These are phyloP conservation scores for Physella acuta DNA, from an alignment of 1,140 invertebrate genomes.

Conservation along the genomic window DNA sequence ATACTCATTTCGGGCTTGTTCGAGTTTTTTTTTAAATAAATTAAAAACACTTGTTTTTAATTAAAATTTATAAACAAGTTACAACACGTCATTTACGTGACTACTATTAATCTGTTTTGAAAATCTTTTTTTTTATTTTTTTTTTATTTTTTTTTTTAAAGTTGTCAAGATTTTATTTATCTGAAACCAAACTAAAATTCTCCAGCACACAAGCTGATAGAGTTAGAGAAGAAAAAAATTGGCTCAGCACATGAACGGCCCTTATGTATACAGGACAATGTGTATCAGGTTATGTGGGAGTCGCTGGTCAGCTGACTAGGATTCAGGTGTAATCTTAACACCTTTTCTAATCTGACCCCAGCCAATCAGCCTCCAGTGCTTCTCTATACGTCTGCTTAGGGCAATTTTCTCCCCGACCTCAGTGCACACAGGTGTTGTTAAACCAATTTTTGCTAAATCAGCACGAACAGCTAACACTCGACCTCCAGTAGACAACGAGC, in stretches of 20 bases:
- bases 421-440: slow-evolving; percentile 97
- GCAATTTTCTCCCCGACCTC: slow-evolving; percentile 99
- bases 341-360: slow-evolving; percentile 54
- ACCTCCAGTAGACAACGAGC: slow-evolving; percentile 96
- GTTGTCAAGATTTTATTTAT: neutral
- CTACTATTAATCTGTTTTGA: too few species aligned
- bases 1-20: too few species aligned
- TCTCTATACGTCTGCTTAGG: slow-evolving; percentile 93
- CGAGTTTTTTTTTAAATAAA: too few species aligned
- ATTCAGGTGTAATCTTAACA: slow-evolving; percentile 47
- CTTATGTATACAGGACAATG: neutral
- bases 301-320: neutral
- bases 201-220: too few species aligned
- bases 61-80: too few species aligned
- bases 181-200: too few species aligned
- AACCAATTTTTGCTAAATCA: slow-evolving; percentile 95
- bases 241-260: neutral
- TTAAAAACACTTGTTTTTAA: too few species aligned
- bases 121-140: too few species aligned
- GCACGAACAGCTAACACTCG: slow-evolving; percentile 92
- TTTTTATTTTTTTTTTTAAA: too few species aligned
- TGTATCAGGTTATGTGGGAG: neutral
- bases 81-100: too few species aligned
- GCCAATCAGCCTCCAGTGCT: slow-evolving; percentile 85
- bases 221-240: neutral